Evolutionary conservation across 2,888 invertebrate species (phyloP).

Genomic region (Lepas anatifera): DNA sequence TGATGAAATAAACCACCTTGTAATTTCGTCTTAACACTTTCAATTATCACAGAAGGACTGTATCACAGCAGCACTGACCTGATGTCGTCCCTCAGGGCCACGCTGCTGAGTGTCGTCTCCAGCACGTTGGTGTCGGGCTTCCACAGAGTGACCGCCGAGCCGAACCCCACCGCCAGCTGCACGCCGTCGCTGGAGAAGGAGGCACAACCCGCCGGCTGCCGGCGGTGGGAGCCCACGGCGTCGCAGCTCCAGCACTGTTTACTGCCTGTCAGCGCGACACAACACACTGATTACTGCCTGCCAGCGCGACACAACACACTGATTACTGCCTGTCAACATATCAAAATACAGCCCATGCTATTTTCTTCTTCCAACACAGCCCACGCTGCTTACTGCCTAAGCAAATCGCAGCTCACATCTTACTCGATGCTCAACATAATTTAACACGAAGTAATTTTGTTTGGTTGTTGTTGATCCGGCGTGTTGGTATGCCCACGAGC

Average conservation of each 20-base stretch:
- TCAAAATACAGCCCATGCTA: too few relatives aligned
- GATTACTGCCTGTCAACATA: too few relatives aligned
- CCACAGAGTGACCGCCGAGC: constrained; percentile 54
- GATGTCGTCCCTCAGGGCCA: background rate
- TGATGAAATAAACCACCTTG: background rate
- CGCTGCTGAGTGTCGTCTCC: background rate
- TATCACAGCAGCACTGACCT: background rate
- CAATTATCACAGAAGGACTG: background rate
- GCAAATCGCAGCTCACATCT: too few relatives aligned
- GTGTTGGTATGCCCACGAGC: too few relatives aligned
- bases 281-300: too few relatives aligned
- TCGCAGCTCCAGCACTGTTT: constrained; percentile 49
- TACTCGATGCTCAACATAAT: too few relatives aligned
- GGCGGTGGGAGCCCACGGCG: constrained; percentile 48
- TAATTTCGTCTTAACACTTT: background rate
- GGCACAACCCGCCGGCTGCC: constrained; percentile 44
- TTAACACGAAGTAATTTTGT: too few relatives aligned
- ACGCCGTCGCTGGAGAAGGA: constrained; percentile 66
- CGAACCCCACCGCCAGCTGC: constrained; percentile 55
- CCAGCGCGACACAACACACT: too few relatives aligned
- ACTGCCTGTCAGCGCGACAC: background rate
- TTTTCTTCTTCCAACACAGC: too few relatives aligned
- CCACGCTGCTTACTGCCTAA: too few relatives aligned
- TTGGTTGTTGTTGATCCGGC: too few relatives aligned
- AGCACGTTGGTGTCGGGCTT: constrained; percentile 34